A percentile compares a stretch with the other conserved stretches of the same genome.
Evolutionary conservation across 2,797 vertebrate species (phyloP).

Genomic region (Cuculus canorus): DNA sequence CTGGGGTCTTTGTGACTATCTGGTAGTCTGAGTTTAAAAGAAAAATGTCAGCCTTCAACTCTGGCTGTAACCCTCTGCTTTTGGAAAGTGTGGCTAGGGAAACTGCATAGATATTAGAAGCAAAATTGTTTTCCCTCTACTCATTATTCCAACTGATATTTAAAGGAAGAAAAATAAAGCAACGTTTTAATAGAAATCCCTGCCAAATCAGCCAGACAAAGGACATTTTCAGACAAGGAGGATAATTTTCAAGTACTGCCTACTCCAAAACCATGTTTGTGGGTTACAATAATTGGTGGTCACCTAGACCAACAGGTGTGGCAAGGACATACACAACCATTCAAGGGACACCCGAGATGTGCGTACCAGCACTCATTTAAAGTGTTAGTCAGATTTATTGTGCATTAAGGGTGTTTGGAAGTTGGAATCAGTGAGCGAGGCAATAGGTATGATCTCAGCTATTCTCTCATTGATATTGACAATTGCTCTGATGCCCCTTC

Average conservation of each 20-base stretch:
- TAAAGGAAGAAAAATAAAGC: not conserved
- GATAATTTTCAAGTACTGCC: not conserved
- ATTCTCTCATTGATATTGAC: not conserved
- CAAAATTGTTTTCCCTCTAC: not conserved
- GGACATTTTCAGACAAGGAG: not conserved
- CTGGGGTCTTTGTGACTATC: not conserved
- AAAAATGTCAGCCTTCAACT: slow-evolving; percentile 41
- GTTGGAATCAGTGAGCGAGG: not conserved
- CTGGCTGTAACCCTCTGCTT: slow-evolving; percentile 20
- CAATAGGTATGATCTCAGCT: not conserved
- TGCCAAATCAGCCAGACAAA: slow-evolving; percentile 7
- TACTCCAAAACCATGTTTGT: not conserved
- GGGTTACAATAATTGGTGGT: not conserved
- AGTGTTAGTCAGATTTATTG: not conserved
- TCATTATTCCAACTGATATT: not conserved
- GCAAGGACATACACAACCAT: not conserved
- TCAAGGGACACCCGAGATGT: not conserved
- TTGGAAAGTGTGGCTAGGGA: slow-evolving; percentile 1
- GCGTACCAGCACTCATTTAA: not conserved
- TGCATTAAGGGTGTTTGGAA: not conserved
- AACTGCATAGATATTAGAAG: not conserved
- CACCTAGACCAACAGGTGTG: not conserved
- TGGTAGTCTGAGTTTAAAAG: not conserved
- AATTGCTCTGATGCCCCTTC: not conserved
- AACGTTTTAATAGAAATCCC: not conserved